Percentiles rank a stretch among this genome's conserved stretches.
Conservation (phyloP, 2,113 vertebrate genomes). For the Passer montanus region DNA sequence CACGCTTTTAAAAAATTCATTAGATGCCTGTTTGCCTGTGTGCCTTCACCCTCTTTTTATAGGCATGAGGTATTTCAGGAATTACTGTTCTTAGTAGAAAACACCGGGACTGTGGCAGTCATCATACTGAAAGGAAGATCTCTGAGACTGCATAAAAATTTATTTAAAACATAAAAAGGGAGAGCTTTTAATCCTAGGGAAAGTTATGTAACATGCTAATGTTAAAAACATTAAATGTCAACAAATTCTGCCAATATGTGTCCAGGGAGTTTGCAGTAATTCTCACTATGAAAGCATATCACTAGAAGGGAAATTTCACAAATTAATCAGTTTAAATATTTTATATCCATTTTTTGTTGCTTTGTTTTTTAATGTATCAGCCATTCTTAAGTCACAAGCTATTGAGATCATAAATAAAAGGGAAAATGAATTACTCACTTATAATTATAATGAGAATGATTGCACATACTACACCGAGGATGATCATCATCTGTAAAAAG, state of each 20-base stretch:
- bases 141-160: background rate
- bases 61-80: background rate
- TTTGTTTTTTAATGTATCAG: background rate
- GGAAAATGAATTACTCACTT: conserved; percentile 67
- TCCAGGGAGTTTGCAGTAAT: background rate
- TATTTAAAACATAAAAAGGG: background rate
- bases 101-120: background rate
- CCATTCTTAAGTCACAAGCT: background rate
- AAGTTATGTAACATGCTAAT: background rate
- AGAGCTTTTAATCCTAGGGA: background rate
- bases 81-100: background rate
- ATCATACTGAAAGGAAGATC: background rate
- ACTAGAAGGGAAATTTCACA: background rate
- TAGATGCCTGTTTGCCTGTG: background rate
- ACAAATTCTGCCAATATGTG: background rate
- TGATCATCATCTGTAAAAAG: conserved; percentile 75
- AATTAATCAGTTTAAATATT: background rate
- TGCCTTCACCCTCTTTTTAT: background rate
- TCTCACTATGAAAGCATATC: background rate
- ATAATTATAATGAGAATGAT: conserved; percentile 76
- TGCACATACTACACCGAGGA: conserved; percentile 73
- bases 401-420: background rate
- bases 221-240: background rate
- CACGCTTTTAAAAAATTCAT: background rate
- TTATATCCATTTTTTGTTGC: background rate